Percentiles rank a stretch among this genome's conserved stretches.
phyloP scores from a whole-genome alignment of 2,888 invertebrate genomes.

The Tryphoninae sp. region DNA sequence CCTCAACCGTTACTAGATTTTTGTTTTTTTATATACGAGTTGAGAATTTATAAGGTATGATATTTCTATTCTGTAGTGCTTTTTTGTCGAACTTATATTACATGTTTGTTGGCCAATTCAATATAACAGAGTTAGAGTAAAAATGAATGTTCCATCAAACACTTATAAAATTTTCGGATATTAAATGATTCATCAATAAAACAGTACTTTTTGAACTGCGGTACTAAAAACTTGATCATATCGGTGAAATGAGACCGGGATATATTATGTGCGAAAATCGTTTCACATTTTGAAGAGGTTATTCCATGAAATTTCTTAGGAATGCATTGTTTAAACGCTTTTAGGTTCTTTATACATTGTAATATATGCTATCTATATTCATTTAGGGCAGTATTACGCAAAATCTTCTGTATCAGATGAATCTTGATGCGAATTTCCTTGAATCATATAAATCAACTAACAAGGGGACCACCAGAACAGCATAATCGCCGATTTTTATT shows the following conservation, averaged over 20 bases:
- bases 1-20: too few species aligned
- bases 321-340: neutral
- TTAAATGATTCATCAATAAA: neutral
- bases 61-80: too few species aligned
- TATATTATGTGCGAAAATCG: constrained; percentile 4
- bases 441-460: neutral
- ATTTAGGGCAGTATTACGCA: neutral
- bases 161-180: too few species aligned
- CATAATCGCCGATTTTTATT: too few species aligned
- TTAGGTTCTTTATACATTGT: neutral
- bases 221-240: constrained; percentile 18
- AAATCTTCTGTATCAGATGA: neutral
- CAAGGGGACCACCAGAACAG: too few species aligned
- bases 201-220: constrained; percentile 5
- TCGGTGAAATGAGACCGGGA: constrained; percentile 10
- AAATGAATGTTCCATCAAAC: too few species aligned
- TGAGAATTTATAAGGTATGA: too few species aligned
- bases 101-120: too few species aligned
- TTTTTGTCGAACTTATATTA: too few species aligned
- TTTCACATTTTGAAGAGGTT: constrained; percentile 1
- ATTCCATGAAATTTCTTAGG: neutral
- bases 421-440: neutral
- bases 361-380: neutral
- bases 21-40: too few species aligned
- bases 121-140: too few species aligned